phyloP scores from a whole-genome alignment of 2,888 invertebrate genomes.

The Heliothis peltigera region DNA sequence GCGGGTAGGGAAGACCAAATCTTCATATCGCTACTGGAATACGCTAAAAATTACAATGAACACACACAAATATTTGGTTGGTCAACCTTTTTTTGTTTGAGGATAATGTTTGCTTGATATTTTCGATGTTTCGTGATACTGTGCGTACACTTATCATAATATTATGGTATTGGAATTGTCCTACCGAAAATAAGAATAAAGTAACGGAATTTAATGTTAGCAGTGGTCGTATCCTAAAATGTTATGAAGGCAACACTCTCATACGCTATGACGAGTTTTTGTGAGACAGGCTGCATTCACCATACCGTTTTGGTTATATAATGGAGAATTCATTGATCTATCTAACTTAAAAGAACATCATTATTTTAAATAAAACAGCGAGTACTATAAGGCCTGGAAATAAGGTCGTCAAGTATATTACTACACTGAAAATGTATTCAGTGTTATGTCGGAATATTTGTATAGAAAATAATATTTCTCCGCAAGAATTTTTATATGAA shows the following conservation, averaged over 20 bases:
- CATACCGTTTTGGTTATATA: too few relatives aligned
- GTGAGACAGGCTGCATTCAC: too few relatives aligned
- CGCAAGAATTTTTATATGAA: slow-evolving; percentile 59
- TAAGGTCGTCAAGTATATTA: too few relatives aligned
- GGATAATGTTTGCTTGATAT: neutral
- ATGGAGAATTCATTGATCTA: too few relatives aligned
- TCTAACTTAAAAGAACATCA: too few relatives aligned
- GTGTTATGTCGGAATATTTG: slow-evolving; percentile 6
- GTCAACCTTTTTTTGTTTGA: slow-evolving; percentile 15
- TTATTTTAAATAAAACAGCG: too few relatives aligned
- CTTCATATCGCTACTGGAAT: slow-evolving; percentile 59
- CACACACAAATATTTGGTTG: slow-evolving; percentile 22
- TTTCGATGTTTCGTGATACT: neutral
- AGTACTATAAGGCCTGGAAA: too few relatives aligned
- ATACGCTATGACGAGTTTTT: neutral
- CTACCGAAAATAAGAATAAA: neutral
- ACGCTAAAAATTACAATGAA: slow-evolving; percentile 53
- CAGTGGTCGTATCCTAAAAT: neutral
- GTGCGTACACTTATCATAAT: neutral
- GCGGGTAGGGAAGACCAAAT: slow-evolving; percentile 56
- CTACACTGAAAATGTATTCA: too few relatives aligned
- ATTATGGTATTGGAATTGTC: neutral
- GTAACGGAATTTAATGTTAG: neutral
- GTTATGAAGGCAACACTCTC: too few relatives aligned
- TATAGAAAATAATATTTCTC: slow-evolving; percentile 32